Evolutionary conservation across 64 coral and sea anemone genomes (phyloP).

Genomic region (Montipora efflorescens): DNA sequence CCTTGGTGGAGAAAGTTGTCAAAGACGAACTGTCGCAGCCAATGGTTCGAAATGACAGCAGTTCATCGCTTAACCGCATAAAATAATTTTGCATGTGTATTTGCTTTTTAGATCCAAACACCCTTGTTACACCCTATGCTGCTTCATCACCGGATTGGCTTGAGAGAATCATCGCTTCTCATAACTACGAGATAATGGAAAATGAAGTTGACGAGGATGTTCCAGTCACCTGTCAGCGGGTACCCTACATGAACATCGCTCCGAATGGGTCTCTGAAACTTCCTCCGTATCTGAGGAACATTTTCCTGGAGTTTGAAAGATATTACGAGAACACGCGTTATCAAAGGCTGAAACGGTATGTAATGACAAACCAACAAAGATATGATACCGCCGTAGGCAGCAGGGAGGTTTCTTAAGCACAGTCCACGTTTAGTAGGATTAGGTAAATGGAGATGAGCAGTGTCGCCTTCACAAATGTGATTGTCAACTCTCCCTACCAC

Average conservation of each 20-base stretch:
- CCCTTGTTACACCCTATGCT: constrained; percentile 8
- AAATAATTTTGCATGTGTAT: too few species aligned
- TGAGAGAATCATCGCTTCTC: neutral
- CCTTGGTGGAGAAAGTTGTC: too few species aligned
- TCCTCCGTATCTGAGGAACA: constrained; percentile 15
- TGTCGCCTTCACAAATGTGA: too few species aligned
- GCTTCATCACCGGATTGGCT: neutral
- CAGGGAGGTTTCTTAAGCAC: too few species aligned
- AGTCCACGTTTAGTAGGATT: too few species aligned
- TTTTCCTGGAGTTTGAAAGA: constrained; percentile 15
- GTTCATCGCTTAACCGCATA: too few species aligned
- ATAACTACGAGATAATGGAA: neutral
- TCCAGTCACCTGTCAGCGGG: neutral
- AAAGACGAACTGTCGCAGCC: too few species aligned
- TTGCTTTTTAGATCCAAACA: too few species aligned
- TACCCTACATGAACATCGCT: constrained; percentile 10
- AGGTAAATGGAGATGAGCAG: too few species aligned
- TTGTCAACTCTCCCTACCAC: too few species aligned
- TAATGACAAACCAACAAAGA: neutral
- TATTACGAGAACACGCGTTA: constrained; percentile 4
- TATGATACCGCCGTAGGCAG: too few species aligned
- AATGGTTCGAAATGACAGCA: too few species aligned
- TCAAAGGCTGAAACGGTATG: neutral
- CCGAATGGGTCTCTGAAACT: neutral
- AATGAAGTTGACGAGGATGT: neutral